A percentile compares a stretch with the other conserved stretches of the same genome.
Conservation (phyloP, 2,888 invertebrate genomes). For the Dasypogon diadema region DNA sequence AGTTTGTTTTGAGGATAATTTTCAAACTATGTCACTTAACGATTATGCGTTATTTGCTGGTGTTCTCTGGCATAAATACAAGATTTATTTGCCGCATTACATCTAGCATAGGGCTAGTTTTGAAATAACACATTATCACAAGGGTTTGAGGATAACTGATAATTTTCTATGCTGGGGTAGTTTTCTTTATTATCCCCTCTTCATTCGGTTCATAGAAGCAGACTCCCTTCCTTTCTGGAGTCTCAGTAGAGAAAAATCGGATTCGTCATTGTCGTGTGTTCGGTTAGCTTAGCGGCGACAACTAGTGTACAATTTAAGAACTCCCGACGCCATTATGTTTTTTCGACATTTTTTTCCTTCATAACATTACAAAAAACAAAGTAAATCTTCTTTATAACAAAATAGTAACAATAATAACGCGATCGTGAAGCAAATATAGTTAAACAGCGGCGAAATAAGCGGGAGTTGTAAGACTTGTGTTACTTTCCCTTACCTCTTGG, state of each 20-base stretch:
- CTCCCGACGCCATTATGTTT: conserved; percentile 57
- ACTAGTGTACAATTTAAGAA: conserved; percentile 50
- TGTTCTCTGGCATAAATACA: no score
- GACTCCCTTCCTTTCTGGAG: conserved; percentile 19
- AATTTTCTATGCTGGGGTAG: no score
- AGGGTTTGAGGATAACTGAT: no score
- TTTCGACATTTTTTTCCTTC: conserved; percentile 49
- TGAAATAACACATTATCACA: no score
- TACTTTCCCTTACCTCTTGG: neutral
- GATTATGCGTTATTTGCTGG: no score
- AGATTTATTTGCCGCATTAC: no score
- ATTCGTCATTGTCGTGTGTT: conserved; percentile 49
- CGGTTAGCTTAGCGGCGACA: conserved; percentile 50
- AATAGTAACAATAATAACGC: conserved; percentile 21
- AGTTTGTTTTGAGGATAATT: no score
- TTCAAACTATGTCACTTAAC: neutral
- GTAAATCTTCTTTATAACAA: conserved; percentile 35
- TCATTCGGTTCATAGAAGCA: neutral
- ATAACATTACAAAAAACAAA: conserved; percentile 40
- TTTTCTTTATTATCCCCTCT: conserved; percentile 27
- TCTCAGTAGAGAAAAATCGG: conserved; percentile 43
- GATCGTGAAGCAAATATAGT: neutral
- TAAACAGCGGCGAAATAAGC: neutral
- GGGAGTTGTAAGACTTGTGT: conserved; percentile 16
- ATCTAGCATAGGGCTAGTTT: no score